Percentiles rank a stretch among this genome's conserved stretches.
Evolutionary conservation across 1,140 invertebrate species (phyloP).

Genomic region (Diabrotica virgifera): DNA sequence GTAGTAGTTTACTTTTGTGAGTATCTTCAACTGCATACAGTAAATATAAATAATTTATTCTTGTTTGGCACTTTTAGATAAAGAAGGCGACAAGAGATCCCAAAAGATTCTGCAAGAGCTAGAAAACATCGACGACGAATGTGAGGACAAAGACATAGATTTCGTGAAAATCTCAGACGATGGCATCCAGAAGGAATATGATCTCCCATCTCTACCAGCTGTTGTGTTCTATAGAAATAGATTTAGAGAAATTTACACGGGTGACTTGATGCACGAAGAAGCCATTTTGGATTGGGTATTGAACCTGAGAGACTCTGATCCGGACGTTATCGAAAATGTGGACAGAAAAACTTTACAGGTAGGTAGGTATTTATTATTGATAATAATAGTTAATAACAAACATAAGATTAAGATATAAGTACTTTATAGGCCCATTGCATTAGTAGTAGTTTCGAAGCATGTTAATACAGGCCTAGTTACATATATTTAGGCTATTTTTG

Average conservation of each 20-base stretch:
- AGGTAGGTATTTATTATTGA: constrained; percentile 66
- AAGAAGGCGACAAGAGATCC: constrained; percentile 85
- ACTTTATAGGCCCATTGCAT: no score
- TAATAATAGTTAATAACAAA: not conserved
- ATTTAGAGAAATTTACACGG: constrained; percentile 76
- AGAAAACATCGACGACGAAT: constrained; percentile 93
- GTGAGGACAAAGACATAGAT: constrained; percentile 87
- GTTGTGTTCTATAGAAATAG: constrained; percentile 88
- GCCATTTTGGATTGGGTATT: constrained; percentile 87
- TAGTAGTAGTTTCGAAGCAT: no score
- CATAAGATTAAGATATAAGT: no score
- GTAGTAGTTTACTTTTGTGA: constrained; percentile 92
- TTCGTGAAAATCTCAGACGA: constrained; percentile 92
- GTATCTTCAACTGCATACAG: constrained; percentile 42
- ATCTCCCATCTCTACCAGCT: constrained; percentile 76
- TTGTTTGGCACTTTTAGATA: constrained; percentile 57
- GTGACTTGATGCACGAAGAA: constrained; percentile 90
- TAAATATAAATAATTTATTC: not conserved
- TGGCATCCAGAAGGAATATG: constrained; percentile 85
- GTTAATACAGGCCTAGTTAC: no score
- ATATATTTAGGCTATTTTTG: no score
- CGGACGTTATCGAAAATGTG: constrained; percentile 89
- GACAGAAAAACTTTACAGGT: constrained; percentile 83
- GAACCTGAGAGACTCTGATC: constrained; percentile 75
- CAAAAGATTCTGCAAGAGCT: constrained; percentile 85